Conservation (phyloP, 2,888 invertebrate genomes). For the Drosophila bunnanda region DNA sequence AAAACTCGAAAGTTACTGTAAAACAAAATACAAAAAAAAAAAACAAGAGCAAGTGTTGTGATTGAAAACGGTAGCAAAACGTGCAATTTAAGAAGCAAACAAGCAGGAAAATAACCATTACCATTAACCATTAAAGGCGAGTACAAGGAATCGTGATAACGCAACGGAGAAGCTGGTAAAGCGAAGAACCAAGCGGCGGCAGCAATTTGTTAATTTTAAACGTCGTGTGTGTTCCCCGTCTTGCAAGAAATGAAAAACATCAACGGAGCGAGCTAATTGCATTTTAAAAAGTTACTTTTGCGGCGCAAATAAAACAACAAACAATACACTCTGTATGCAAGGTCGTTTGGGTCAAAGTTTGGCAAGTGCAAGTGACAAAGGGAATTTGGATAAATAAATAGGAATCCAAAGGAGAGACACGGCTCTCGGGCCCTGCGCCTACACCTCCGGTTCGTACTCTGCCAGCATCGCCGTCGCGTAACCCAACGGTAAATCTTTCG, state of each 20-base stretch:
- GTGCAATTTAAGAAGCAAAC: slow-evolving; percentile 29
- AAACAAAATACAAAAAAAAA: neutral
- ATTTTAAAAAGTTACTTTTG: slow-evolving; percentile 1
- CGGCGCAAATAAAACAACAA: neutral
- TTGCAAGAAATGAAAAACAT: slow-evolving; percentile 32
- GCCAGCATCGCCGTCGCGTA: slow-evolving; percentile 34
- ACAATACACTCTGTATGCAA: slow-evolving; percentile 4
- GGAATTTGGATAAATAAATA: slow-evolving; percentile 21
- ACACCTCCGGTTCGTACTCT: neutral
- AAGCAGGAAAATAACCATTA: slow-evolving; percentile 20
- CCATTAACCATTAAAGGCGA: slow-evolving; percentile 18
- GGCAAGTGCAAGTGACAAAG: slow-evolving; percentile 56
- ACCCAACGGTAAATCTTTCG: slow-evolving; percentile 54
- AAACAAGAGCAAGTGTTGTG: slow-evolving; percentile 25
- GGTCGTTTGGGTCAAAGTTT: slow-evolving; percentile 28
- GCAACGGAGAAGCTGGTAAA: slow-evolving; percentile 33
- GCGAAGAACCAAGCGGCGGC: neutral
- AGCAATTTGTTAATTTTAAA: slow-evolving; percentile 28
- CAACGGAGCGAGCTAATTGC: slow-evolving; percentile 4
- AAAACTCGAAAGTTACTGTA: neutral
- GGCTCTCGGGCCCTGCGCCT: slow-evolving; percentile 5
- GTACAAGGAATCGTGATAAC: slow-evolving; percentile 65
- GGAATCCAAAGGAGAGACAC: slow-evolving; percentile 15
- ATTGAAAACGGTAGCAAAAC: slow-evolving; percentile 26
- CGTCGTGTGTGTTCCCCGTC: slow-evolving; percentile 48